Evolutionary conservation across 2,888 invertebrate species (phyloP).

Genomic region (Lasioglossum pauxillum): DNA sequence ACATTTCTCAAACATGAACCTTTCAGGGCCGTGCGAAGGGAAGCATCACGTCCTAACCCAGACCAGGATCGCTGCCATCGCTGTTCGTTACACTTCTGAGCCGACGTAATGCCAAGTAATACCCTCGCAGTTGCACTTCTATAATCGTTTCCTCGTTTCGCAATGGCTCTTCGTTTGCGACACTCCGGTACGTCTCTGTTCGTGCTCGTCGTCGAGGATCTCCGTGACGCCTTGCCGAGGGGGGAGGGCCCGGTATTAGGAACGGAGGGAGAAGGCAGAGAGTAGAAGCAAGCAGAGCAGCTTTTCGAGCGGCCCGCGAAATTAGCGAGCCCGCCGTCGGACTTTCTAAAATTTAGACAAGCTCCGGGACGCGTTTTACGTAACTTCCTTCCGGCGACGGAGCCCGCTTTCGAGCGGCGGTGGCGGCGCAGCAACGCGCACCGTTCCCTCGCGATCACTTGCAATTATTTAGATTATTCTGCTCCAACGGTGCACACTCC

Average conservation of each 20-base stretch:
- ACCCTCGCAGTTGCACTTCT: constrained; percentile 63
- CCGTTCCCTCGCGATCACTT: constrained; percentile 6
- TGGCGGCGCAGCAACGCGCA: neutral
- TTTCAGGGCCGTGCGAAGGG: too few relatives aligned
- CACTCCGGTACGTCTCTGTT: constrained; percentile 14
- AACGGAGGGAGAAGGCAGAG: neutral
- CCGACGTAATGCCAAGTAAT: constrained; percentile 54
- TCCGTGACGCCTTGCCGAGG: neutral
- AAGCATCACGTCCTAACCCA: neutral
- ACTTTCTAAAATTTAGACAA: constrained; percentile 51
- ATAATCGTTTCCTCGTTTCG: constrained; percentile 80
- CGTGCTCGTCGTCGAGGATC: neutral
- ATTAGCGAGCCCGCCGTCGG: neutral
- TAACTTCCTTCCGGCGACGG: constrained; percentile 43
- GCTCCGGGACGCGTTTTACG: constrained; percentile 27
- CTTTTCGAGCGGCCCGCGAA: constrained; percentile 11
- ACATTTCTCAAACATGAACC: neutral
- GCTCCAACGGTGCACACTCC: neutral
- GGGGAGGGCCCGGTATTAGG: neutral
- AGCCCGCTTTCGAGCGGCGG: constrained; percentile 30
- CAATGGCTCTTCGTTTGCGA: constrained; percentile 66
- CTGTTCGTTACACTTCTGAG: constrained; percentile 62
- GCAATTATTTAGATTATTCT: constrained; percentile 13
- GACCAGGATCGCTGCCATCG: neutral
- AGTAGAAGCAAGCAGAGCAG: neutral